Evolutionary conservation across 2,888 invertebrate genomes (phyloP), one percentile per base, ranked within the genome.

Genomic region (Pecten maximus): DNA sequence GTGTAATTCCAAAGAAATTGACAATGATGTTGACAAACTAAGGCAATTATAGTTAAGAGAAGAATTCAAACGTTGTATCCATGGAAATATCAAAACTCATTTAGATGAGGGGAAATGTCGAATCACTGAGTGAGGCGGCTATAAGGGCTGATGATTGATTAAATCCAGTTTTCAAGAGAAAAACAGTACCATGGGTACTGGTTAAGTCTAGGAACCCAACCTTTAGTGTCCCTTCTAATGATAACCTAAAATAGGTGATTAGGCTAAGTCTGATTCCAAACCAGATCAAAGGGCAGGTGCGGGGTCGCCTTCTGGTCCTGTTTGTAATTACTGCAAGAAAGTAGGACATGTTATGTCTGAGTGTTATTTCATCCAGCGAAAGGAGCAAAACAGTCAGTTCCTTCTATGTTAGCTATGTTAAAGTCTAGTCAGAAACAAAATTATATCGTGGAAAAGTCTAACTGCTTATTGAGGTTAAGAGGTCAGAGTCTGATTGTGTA

Each of bases 11-110:
- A 40, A 40, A 39, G 40, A 87, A n/a, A 87, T 87, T 89, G 91
- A 86, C 28, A 88, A 48, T 48, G 50, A 90, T 35, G 91, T 74
- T 91, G 89, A 90, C 19, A 90, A 88, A 4, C 50, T 92, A 35
- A 91, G 88, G 87, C 88, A 92, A 39, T 74, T 92, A 10, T 86
- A 90, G n/a, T 60, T 90, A 40, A 35, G 90, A 48, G 91, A 92
- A 60, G 91, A 91, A 48, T 92, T 92, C 86, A 92, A 92, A 86
- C 35, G 87, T 6, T 91, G 92, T 91, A 28, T 92, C 60, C 88
- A 87, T 50, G n/a, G n/a, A 88, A 87, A 91, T 15, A 89, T 92
- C 2, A 90, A 87, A 89, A 91, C 89, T 40, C 88, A 87, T 87
- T 40, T 91, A 16, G 92, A 91, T 88, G 90, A 92, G 23, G 40